phyloP scores from a whole-genome alignment of 1,140 invertebrate genomes.

The Physella acuta region DNA sequence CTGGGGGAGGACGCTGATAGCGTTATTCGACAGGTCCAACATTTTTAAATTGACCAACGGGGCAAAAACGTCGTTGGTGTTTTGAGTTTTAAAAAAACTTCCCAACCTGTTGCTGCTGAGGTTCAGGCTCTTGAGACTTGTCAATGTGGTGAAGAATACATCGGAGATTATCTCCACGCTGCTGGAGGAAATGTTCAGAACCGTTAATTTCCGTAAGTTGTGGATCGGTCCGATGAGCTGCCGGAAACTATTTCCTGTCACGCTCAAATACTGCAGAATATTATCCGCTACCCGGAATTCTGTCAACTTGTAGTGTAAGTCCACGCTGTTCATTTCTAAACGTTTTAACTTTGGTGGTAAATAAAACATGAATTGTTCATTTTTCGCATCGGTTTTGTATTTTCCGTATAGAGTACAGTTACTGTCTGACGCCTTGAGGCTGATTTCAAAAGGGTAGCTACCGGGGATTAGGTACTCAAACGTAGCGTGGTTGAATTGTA shows the following conservation, averaged over 20 bases:
- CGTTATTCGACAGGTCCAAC: conserved; percentile 33
- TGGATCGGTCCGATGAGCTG: conserved; percentile 26
- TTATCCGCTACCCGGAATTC: conserved; percentile 6
- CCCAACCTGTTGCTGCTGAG: conserved; percentile 23
- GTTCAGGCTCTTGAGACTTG: conserved; percentile 3
- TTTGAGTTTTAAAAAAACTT: neutral
- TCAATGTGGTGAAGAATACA: conserved; percentile 26
- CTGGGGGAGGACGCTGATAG: conserved; percentile 14
- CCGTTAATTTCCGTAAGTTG: conserved; percentile 7
- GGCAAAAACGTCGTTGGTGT: conserved; percentile 3
- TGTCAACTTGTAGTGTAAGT: conserved; percentile 18
- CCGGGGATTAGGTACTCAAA: neutral
- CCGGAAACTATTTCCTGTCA: conserved; percentile 19
- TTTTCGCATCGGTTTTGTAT: too few relatives aligned
- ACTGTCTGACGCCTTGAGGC: neutral
- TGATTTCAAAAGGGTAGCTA: neutral
- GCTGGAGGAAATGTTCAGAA: conserved; percentile 22
- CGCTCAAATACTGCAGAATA: neutral
- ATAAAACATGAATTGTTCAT: neutral
- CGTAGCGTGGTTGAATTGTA: neutral
- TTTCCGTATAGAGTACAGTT: too few relatives aligned
- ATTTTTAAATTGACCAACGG: conserved; percentile 15
- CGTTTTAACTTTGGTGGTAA: conserved; percentile 25
- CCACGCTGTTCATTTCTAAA: conserved; percentile 9
- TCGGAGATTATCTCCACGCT: conserved; percentile 13